Evolutionary conservation across 2,888 invertebrate species (phyloP).

Genomic region (Clostera curtula): DNA sequence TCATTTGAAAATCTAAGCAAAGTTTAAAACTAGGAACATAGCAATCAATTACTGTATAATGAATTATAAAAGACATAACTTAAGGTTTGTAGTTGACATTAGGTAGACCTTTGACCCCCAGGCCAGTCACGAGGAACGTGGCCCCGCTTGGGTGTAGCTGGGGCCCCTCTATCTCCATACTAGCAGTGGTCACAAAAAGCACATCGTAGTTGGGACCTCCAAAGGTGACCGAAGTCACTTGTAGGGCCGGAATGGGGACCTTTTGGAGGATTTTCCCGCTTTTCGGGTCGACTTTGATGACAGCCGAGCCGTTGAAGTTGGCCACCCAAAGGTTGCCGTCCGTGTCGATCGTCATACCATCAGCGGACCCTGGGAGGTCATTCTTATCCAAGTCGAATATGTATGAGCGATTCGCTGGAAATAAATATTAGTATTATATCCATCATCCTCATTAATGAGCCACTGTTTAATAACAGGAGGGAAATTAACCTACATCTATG

Average conservation of each 20-base stretch:
- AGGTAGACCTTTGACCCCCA: conserved; percentile 73
- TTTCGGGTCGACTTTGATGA: conserved; percentile 70
- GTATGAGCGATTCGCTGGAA: conserved; percentile 74
- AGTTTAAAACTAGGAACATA: too few species aligned
- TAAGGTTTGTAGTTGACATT: conserved; percentile 38
- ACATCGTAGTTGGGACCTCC: conserved; percentile 81
- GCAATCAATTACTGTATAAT: too few species aligned
- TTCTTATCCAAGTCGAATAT: conserved; percentile 74
- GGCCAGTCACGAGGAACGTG: conserved; percentile 77
- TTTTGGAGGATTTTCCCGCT: conserved; percentile 72
- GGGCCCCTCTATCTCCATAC: conserved; percentile 41
- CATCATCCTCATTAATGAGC: too few species aligned
- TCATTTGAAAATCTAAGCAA: too few species aligned
- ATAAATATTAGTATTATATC: background rate
- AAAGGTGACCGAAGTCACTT: conserved; percentile 82
- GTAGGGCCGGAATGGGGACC: conserved; percentile 72
- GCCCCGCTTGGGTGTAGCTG: conserved; percentile 72
- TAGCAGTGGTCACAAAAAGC: conserved; percentile 79
- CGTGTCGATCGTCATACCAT: conserved; percentile 85
- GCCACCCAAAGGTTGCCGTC: conserved; percentile 86
- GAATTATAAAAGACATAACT: too few species aligned
- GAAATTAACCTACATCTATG: too few species aligned
- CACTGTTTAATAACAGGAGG: too few species aligned
- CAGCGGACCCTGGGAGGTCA: conserved; percentile 65
- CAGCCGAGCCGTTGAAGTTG: conserved; percentile 77